A percentile compares a stretch with the other conserved stretches of the same genome.
phyloP scores from a whole-genome alignment of 2,113 vertebrate species.

The Xiphophorus maculatus region DNA sequence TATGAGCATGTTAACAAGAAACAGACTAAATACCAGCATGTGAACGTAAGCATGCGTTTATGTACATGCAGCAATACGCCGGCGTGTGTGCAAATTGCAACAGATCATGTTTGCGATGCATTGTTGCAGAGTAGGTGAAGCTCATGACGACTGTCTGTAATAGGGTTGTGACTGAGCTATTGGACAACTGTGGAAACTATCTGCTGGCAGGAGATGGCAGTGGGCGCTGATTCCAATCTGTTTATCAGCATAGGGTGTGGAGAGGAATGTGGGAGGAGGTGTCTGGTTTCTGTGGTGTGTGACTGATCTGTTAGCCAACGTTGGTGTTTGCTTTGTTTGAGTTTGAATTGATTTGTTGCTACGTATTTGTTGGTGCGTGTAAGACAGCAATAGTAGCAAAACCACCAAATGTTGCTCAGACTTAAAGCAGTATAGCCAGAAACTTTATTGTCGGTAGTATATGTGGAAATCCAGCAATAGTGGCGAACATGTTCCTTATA shows the following conservation, averaged over 20 bases:
- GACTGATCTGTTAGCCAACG: slow-evolving; percentile 55
- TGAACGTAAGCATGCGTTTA: not conserved
- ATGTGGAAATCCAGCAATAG: slow-evolving; percentile 12
- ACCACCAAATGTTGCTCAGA: slow-evolving; percentile 14
- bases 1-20: slow-evolving; percentile 28
- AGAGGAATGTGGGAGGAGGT: slow-evolving; percentile 70
- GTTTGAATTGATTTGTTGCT: slow-evolving; percentile 58
- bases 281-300: slow-evolving; percentile 66
- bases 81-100: slow-evolving; percentile 11
- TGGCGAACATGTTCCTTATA: not conserved
- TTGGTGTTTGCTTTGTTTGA: slow-evolving; percentile 28
- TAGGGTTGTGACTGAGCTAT: slow-evolving; percentile 61
- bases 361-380: slow-evolving; percentile 41
- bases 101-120: slow-evolving; percentile 45
- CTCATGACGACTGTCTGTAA: slow-evolving; percentile 49
- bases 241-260: slow-evolving; percentile 70
- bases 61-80: not conserved
- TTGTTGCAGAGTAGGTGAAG: slow-evolving; percentile 45
- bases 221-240: slow-evolving; percentile 70
- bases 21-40: slow-evolving; percentile 10
- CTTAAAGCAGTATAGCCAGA: slow-evolving; percentile 20
- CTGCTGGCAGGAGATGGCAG: slow-evolving; percentile 48
- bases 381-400: slow-evolving; percentile 48
- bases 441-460: slow-evolving; percentile 17
- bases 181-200: slow-evolving; percentile 55